Base-by-base conservation (phyloP, 2,113 vertebrate species). In the Podarcis cretensis region DNA sequence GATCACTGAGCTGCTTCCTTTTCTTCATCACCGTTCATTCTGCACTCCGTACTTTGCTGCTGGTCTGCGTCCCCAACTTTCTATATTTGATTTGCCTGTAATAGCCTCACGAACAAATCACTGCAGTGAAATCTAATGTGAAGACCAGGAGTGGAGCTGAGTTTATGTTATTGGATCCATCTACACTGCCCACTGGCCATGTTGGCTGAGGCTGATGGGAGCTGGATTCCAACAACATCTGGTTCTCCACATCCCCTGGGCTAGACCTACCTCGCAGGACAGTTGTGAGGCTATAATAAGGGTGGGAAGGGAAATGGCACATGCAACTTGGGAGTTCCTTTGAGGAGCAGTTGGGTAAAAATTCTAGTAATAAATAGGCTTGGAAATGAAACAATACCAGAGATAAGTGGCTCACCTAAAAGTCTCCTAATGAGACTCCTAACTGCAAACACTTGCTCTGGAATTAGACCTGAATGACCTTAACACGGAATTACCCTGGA, bases 401-500 rank as follows among this genome's bases (percentile, higher is more conserved):
- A 32, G 79, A 84, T n/a, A 23, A 54, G 40, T 32, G 18, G 10
- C 30, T 37, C 59, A 87, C 75, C n/a, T 78, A 20, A n/a, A 54
- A 68, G 7, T 23, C 4, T 74, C n/a, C 37, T 37, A 13, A 37
- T 14, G 16, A 23, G 37, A n/a, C 32, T 14, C 8, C 7, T 2
- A 10, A 21, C 32, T 54, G 27, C 71, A 54, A 54, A 83, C 16
- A 3, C 32, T 91, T 75, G 3, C 10, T 14, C 83, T 86, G 87
- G 88, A 92, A 63, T 76, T 1, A 57, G n/a, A 25, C 59, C 8
- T 57, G 85, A 48, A 14, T 92, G 86, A 78, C 86, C 87, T 93
- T 93, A 75, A 88, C 79, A 84, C 10, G 69, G 5, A 4, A 66
- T 86, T 0, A 0, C 37, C 76, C 25, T 23, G 57, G 74, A 94